Conservation (phyloP, 2,888 invertebrate genomes). For the Drosophila cognata region DNA sequence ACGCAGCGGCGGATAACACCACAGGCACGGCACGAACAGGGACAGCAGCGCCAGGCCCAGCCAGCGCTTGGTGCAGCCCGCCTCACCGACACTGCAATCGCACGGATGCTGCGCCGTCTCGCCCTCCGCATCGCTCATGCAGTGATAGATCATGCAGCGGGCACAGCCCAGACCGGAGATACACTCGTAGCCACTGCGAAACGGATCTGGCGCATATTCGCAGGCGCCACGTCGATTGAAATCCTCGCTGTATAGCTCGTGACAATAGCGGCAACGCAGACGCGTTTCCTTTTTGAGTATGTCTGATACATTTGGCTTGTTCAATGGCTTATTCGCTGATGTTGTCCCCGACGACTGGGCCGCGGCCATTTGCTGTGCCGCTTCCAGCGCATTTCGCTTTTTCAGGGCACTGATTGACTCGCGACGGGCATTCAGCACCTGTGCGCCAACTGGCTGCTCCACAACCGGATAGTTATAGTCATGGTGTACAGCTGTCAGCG, state of each 20-base stretch:
- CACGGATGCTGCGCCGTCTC: constrained; percentile 94
- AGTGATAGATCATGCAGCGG: constrained; percentile 96
- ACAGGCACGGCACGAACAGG: constrained; percentile 95
- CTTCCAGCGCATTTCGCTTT: constrained; percentile 87
- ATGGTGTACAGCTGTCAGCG: constrained; percentile 90
- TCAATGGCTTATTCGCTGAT: constrained; percentile 62
- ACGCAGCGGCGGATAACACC: constrained; percentile 95
- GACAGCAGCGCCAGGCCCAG: constrained; percentile 93
- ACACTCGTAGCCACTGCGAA: constrained; percentile 91
- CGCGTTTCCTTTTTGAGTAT: constrained; percentile 84
- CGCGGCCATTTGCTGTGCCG: constrained; percentile 83
- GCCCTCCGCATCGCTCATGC: constrained; percentile 95
- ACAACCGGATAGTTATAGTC: constrained; percentile 93
- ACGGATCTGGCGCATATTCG: constrained; percentile 94
- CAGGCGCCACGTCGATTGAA: constrained; percentile 94
- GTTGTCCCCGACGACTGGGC: constrained; percentile 82
- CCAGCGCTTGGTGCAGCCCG: constrained; percentile 93
- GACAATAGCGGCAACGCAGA: constrained; percentile 88
- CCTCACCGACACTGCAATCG: constrained; percentile 89
- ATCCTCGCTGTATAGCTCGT: constrained; percentile 92
- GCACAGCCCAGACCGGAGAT: constrained; percentile 95
- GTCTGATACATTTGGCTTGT: constrained; percentile 78
- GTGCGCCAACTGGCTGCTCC: constrained; percentile 84
- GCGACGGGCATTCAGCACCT: constrained; percentile 84
- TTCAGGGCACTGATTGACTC: constrained; percentile 88